A percentile compares a stretch with the other conserved stretches of the same genome.
phyloP scores from a whole-genome alignment of 2,113 vertebrate species.

The Uropsilus gracilis region DNA sequence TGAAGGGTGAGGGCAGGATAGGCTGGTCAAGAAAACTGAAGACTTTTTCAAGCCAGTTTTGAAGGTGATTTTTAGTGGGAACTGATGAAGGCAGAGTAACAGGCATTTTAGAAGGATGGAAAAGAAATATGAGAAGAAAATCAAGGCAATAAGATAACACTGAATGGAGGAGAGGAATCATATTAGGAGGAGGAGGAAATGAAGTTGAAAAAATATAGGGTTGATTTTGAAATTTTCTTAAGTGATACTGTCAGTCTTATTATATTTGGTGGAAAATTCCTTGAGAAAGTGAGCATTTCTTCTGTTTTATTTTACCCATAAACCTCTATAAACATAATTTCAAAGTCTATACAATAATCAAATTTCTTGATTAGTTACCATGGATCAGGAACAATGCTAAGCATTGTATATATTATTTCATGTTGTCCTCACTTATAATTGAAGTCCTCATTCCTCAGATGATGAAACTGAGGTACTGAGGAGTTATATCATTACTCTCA shows the following conservation, averaged over 20 bases:
- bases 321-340: not conserved
- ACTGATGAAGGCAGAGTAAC: not conserved
- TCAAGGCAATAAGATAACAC: not conserved
- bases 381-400: not conserved
- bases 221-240: not conserved
- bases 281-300: not conserved
- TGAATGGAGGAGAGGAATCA: not conserved
- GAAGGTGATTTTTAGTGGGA: not conserved
- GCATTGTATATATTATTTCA: not conserved
- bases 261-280: not conserved
- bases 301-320: not conserved
- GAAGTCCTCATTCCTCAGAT: not conserved
- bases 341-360: not conserved
- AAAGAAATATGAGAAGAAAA: not conserved
- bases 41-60: not conserved
- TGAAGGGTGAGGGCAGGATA: not conserved
- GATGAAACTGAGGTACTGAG: not conserved
- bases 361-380: constrained; percentile 32
- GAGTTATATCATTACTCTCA: not conserved
- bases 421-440: not conserved
- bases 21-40: not conserved
- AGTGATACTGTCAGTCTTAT: not conserved
- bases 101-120: not conserved
- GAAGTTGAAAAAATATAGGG: not conserved
- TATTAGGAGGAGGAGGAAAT: not conserved